These are phyloP conservation scores for Venusia cambrica DNA, from an alignment of 2,888 invertebrate species.

Conservation along the genomic window DNA sequence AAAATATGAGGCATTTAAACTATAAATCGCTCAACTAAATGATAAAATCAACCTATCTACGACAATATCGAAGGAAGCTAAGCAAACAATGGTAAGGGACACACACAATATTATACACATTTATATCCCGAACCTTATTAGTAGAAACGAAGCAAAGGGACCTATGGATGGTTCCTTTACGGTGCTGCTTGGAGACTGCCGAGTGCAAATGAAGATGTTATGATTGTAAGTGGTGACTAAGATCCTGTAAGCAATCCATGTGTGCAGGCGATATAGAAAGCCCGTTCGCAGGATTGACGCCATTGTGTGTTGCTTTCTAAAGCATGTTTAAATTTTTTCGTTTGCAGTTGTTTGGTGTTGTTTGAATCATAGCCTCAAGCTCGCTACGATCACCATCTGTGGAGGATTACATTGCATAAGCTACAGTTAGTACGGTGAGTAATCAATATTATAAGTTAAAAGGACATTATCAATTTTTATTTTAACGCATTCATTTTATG, in stretches of 20 bases:
- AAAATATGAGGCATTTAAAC: slow-evolving; percentile 24
- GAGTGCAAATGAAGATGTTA: slow-evolving; percentile 63
- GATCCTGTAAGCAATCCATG: slow-evolving; percentile 75
- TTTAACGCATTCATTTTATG: slow-evolving; percentile 21
- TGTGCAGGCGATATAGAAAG: slow-evolving; percentile 76
- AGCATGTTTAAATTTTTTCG: slow-evolving; percentile 82
- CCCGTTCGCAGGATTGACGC: slow-evolving; percentile 67
- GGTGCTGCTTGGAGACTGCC: slow-evolving; percentile 69
- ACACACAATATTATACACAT: slow-evolving; percentile 47
- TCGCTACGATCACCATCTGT: slow-evolving; percentile 82
- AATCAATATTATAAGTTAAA: slow-evolving; percentile 27
- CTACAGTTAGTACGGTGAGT: slow-evolving; percentile 64
- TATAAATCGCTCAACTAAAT: slow-evolving; percentile 17
- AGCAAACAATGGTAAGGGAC: slow-evolving; percentile 50
- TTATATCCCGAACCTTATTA: slow-evolving; percentile 62
- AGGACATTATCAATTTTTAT: slow-evolving; percentile 21
- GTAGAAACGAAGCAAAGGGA: slow-evolving; percentile 62
- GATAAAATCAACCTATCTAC: slow-evolving; percentile 19
- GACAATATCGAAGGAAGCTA: slow-evolving; percentile 38
- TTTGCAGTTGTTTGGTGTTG: slow-evolving; percentile 82
- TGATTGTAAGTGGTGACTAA: slow-evolving; percentile 59
- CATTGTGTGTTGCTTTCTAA: slow-evolving; percentile 69
- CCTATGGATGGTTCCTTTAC: slow-evolving; percentile 59
- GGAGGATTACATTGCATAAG: slow-evolving; percentile 79
- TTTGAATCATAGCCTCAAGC: slow-evolving; percentile 82